Conservation (phyloP, 2,113 vertebrate genomes). For the Mormyrus lacerda region DNA sequence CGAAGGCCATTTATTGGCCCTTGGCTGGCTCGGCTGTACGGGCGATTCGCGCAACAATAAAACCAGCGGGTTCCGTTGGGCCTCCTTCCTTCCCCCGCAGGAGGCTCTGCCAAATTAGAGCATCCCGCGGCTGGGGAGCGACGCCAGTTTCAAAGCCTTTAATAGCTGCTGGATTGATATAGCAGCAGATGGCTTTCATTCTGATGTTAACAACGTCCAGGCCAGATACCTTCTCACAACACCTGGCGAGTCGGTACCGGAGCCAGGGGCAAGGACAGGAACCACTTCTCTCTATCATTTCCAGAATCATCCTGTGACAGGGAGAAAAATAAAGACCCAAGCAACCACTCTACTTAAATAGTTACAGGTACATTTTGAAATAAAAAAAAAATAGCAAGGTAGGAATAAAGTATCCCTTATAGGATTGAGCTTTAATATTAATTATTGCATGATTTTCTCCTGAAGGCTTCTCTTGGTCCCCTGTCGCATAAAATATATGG, state of each 20-base stretch:
- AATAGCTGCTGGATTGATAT: neutral
- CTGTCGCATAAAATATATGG: constrained; percentile 11
- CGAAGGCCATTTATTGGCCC: neutral
- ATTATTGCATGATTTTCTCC: constrained; percentile 15
- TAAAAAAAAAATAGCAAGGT: neutral
- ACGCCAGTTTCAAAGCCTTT: neutral
- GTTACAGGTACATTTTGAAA: neutral
- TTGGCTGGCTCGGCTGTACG: neutral
- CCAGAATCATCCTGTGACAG: neutral
- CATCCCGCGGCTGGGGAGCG: neutral
- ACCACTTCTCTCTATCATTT: constrained; percentile 1
- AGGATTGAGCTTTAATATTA: constrained; percentile 10
- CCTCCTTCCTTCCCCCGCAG: neutral
- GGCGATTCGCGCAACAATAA: neutral
- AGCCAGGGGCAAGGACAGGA: constrained; percentile 13
- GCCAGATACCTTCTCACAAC: neutral
- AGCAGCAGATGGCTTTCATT: constrained; percentile 4
- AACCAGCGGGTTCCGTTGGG: neutral
- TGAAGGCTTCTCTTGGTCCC: constrained; percentile 1
- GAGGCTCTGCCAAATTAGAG: neutral
- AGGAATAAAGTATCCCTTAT: neutral
- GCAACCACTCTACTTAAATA: neutral
- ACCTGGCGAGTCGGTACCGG: neutral
- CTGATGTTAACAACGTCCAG: neutral
- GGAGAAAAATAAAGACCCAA: neutral